Evolutionary conservation across 2,797 vertebrate species (phyloP), one percentile per base, ranked within the genome.

Genomic region (Tarsius wallacei): DNA sequence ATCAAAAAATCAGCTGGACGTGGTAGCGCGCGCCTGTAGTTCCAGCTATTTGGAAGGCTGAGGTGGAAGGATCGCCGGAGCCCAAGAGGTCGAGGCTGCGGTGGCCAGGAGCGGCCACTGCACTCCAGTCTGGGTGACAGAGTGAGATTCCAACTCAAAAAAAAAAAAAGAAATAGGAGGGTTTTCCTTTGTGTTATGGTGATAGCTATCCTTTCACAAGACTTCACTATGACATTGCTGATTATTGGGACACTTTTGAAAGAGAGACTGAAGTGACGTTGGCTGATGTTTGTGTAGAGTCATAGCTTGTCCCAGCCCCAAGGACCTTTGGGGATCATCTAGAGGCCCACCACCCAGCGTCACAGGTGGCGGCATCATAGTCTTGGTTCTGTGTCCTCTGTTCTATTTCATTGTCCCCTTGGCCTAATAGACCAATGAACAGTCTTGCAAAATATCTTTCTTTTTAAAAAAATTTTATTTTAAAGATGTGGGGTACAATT

Each of bases 381-480:
- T 59, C 92, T 59, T 28, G 17, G 11, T 13, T 84, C 21, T 10
- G 61, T 36, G 53, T 51, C 26, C 26, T 92, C 82, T 57, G 9
- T 80, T 86, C 71, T 94, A 0, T 16, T 90, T 91, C 47, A n/a
- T 95, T 16, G n/a, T 66, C 31, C 28, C 31, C 0, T 36, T 93
- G 74, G 7, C 17, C 26, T 15, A 7, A 71, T 92, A 87, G 71
- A 42, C 66, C 55, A 57, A 0, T 24, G 49, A 73, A 24, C 42
- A 94, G 55, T 26, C 49, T 55, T 73, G 95, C 42, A 66, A 6
- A 93, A 15, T 70, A 57, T 83, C 91, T 94, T 28, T 90, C 0
- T 8, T 22, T 91, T 80, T 84, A 82, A 96, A 87, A 97, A 87
- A 77, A 96, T 96, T 96, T 42, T 42, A 42, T 42, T 42, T 42